Evolutionary conservation across 2,888 invertebrate genomes (phyloP), one percentile per base, ranked within the genome.

Genomic region (Athalia circularis): DNA sequence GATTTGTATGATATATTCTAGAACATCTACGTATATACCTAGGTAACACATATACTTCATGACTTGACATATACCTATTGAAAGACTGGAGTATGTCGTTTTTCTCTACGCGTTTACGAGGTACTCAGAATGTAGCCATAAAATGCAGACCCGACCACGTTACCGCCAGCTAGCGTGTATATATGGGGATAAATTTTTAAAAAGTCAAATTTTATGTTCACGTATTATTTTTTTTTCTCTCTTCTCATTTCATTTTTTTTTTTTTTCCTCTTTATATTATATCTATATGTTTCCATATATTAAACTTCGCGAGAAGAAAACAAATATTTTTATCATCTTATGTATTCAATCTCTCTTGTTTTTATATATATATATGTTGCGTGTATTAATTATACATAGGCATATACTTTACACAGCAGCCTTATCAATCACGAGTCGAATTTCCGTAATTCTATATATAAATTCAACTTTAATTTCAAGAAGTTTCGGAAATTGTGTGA

Each of bases 61-160:
- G 15, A 62, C 9, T n/a, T n/a, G 3, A 54, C 54, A 11, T n/a
- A 54, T 11, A 7, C 11, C 11, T 6, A 29, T n/a, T n/a, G 59
- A 59, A 45, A 59, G 57, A 59, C 72, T 72, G 52, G 72, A 59
- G 72, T 59, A 72, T 15, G 72, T 59, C 72, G 59, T 59, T 72
- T 72, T 72, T 59, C 57, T 57, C n/a, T 59, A 68, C 59, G 72
- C 57, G 45, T 72, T 72, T 72, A 72, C 72, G 72, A 72, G 72
- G 59, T 13, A 72, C 72, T 72, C 72, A 72, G 29, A 72, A 72
- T 15, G 45, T 59, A 11, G 59, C 72, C 45, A 59, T 72, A 72
- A 72, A 72, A 59, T 72, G 43, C 45, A 72, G 15, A 45, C 47
- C 45, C 57, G 72, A 72, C 57, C 57, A 57, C 43, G 29, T 29